phyloP scores from a whole-genome alignment of 2,797 vertebrate species.

The Dromococcyx pavoninus region DNA sequence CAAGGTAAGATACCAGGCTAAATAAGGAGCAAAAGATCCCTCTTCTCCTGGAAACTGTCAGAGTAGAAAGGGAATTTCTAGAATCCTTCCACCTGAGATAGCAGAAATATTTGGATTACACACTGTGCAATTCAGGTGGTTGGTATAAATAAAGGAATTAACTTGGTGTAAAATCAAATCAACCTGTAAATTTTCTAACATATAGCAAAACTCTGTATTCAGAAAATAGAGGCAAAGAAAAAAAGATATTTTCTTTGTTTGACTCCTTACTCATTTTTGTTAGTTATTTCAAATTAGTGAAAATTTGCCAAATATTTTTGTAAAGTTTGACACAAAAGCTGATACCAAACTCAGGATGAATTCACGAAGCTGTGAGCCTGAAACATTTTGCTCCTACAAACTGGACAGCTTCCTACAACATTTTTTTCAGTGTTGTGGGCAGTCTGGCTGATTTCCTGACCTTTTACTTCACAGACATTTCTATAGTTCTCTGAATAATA shows the following conservation, averaged over 20 bases:
- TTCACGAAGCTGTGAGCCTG: background rate
- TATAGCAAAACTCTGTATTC: background rate
- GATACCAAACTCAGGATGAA: background rate
- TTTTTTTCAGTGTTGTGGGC: background rate
- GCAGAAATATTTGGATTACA: background rate
- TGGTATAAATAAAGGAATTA: conserved; percentile 41
- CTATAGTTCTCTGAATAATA: background rate
- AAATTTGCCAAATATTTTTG: background rate
- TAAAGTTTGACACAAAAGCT: background rate
- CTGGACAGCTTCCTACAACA: background rate
- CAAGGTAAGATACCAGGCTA: background rate
- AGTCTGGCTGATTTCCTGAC: background rate
- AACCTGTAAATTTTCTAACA: background rate
- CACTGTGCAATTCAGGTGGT: background rate
- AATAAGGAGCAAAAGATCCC: conserved; percentile 4
- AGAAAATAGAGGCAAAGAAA: background rate
- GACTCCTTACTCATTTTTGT: background rate
- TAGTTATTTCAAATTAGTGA: background rate
- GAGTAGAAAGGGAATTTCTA: conserved; percentile 6
- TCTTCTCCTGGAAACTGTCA: conserved; percentile 13
- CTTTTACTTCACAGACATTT: background rate
- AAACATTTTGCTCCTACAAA: background rate
- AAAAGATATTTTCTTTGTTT: background rate
- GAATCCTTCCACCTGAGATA: background rate
- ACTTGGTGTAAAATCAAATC: background rate